Base-by-base conservation (phyloP, 2,113 vertebrate genomes). In the Amphilophus citrinellus region DNA sequence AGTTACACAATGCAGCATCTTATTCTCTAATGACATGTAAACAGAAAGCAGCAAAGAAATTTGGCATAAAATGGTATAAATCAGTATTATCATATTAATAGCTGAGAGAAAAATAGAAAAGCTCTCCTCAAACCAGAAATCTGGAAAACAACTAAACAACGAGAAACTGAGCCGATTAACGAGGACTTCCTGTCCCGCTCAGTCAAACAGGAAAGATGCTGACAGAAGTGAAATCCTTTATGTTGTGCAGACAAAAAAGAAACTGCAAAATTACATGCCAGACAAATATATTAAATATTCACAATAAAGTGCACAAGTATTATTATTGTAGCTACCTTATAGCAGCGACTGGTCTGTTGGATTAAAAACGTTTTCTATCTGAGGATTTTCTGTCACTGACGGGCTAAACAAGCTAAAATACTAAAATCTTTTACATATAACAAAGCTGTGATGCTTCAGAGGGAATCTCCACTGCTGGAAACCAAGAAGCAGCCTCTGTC, bases 271-370 rank as follows among this genome's bases (percentile, higher is more conserved):
- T 47, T 4, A 14, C 44, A 15, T 47, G 5, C 11, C 11, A 47
- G 15, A 5, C 14, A 4, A 47, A 14, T 47, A 13, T 47, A 47
- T 47, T 13, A 44, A 44, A 44, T 44, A 47, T 14, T 47, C 13
- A 47, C 44, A 47, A 47, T 13, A 14, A 15, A 50, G 47, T 50
- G 15, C 47, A 50, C 14, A 47, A 47, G 15, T 5, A 17, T 50
- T 50, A 50, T n/a, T n/a, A n/a, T 50, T 6, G 2, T 50, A 17
- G 47, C 6, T 7, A 50, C 27, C 27, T 50, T 20, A 32, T 13
- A 73, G 66, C 3, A 0, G 44, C 0, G 13, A 13, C 66, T 53
- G 24, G 17, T 53, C 44, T 13, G 22, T 9, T 30, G 17, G 24
- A 20, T 53, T 71, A 71, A 71, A 68, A 65, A 20, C 9, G 11